phyloP scores from a whole-genome alignment of 2,113 vertebrate species.

The Gymnogyps californianus region DNA sequence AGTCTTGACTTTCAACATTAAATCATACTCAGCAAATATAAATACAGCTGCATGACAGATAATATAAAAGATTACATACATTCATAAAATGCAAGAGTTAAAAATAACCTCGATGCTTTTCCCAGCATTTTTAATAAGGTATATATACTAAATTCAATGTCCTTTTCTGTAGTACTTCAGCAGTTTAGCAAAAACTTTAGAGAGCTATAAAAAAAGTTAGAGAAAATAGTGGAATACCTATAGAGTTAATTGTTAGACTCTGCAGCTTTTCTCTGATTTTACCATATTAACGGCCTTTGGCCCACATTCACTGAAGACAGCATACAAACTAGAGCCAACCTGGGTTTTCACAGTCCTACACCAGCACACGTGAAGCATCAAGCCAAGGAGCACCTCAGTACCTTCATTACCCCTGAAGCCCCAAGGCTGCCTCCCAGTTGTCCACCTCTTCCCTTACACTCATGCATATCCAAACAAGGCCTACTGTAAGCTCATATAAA shows the following conservation, averaged over 20 bases:
- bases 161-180: neutral
- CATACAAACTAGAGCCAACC: fast-evolving
- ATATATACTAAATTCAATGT: neutral
- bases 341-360: fast-evolving
- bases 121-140: neutral
- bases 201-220: neutral
- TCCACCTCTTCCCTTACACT: fast-evolving
- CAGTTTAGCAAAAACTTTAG: neutral
- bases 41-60: neutral
- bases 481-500: neutral
- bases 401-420: fast-evolving
- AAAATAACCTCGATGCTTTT: neutral
- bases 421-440: fast-evolving
- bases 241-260: neutral
- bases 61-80: neutral
- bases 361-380: neutral
- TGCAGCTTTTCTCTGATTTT: too few species aligned
- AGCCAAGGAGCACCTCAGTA: neutral
- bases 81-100: neutral
- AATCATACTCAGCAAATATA: neutral
- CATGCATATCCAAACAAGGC: fast-evolving
- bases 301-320: too few species aligned
- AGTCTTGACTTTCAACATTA: neutral
- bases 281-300: too few species aligned
- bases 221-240: neutral